Percentiles rank a stretch among this genome's conserved stretches.
Evolutionary conservation across 2,797 vertebrate genomes (phyloP).

Genomic region (Zalophus californianus): DNA sequence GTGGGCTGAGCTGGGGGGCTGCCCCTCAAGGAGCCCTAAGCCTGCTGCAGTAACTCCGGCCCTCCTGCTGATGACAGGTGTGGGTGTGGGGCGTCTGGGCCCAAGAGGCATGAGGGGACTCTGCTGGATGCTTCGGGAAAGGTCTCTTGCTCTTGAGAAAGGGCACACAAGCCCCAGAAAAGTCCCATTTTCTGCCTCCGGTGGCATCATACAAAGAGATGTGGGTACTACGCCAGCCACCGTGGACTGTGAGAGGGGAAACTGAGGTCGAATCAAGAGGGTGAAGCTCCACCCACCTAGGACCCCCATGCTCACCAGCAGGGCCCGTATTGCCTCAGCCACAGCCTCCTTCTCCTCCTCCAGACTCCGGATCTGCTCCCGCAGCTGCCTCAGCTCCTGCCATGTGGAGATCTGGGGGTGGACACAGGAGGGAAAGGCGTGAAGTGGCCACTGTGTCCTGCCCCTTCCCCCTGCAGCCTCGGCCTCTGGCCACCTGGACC

Average conservation of each 20-base stretch:
- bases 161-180: neutral
- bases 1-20: neutral
- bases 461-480: neutral
- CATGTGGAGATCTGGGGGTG: constrained; percentile 89
- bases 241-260: neutral
- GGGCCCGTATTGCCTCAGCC: constrained; percentile 84
- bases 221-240: neutral
- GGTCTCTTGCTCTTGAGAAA: neutral
- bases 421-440: neutral
- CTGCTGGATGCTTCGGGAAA: neutral
- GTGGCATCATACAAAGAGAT: neutral
- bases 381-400: constrained; percentile 89
- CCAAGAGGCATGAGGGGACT: neutral
- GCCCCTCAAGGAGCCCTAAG: neutral
- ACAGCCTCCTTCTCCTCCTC: constrained; percentile 89
- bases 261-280: neutral
- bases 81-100: neutral
- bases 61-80: neutral
- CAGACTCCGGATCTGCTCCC: constrained; percentile 87
- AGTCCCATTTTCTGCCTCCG: neutral
- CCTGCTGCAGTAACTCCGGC: too few relatives aligned
- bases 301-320: constrained; percentile 89
- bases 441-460: neutral
- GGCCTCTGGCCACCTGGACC: neutral
- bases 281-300: neutral